Percentiles rank a stretch among this genome's conserved stretches.
phyloP scores from a whole-genome alignment of 2,113 vertebrate genomes.

The Nicator chloris region DNA sequence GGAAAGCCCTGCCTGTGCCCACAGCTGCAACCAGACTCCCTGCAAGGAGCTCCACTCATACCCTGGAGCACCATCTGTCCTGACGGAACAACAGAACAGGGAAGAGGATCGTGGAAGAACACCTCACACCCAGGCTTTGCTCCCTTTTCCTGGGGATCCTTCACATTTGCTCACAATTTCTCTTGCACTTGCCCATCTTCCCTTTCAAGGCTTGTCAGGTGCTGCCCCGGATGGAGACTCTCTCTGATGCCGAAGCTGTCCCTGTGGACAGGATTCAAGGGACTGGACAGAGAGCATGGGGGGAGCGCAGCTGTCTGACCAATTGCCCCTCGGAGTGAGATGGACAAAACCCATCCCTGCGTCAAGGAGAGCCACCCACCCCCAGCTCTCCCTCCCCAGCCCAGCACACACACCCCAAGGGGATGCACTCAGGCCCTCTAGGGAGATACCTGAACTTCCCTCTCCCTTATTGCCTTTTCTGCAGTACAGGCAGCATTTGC shows the following conservation, averaged over 20 bases:
- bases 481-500: not conserved
- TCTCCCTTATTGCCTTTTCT: not conserved
- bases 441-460: not conserved
- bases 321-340: fast-evolving
- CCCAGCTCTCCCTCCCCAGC: not conserved
- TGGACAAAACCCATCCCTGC: not conserved
- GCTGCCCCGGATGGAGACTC: not conserved
- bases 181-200: not conserved
- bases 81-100: not conserved
- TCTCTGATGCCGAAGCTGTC: not conserved
- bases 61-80: not conserved
- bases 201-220: not conserved
- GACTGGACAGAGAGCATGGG: not conserved
- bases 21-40: not conserved
- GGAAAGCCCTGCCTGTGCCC: not conserved
- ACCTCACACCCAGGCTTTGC: not conserved
- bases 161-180: not conserved
- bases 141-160: not conserved
- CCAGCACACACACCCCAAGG: not conserved
- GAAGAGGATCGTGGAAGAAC: not conserved
- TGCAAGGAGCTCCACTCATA: not conserved
- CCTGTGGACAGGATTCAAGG: not conserved
- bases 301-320: not conserved
- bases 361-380: not conserved
- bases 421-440: not conserved